A percentile compares a stretch with the other conserved stretches of the same genome.
Conservation (phyloP, 2,888 invertebrate genomes). For the Nowickia ferox region DNA sequence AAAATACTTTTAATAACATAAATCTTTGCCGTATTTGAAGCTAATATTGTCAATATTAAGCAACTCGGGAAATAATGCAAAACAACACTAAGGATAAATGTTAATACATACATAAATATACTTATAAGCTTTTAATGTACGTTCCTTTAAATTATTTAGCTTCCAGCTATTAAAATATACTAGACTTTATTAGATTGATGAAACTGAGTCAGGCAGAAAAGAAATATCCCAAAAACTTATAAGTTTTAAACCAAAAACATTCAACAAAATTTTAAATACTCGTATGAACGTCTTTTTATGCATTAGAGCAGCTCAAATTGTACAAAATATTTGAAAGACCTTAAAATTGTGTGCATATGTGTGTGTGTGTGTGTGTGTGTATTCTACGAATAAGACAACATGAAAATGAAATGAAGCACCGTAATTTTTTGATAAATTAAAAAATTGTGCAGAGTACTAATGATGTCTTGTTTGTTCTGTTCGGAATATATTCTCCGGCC, state of each 20-base stretch:
- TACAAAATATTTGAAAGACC: too few relatives aligned
- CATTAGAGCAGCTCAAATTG: too few relatives aligned
- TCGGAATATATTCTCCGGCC: too few relatives aligned
- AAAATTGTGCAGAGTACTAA: too few relatives aligned
- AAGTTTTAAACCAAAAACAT: constrained; percentile 1
- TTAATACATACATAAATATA: neutral
- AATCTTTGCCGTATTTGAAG: neutral
- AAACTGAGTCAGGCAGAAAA: constrained; percentile 46
- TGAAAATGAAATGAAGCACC: too few relatives aligned
- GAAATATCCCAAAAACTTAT: constrained; percentile 37
- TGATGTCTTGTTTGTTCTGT: too few relatives aligned
- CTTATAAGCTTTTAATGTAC: neutral
- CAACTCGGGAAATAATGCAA: neutral
- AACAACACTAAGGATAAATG: neutral
- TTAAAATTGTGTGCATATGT: too few relatives aligned
- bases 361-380: too few relatives aligned
- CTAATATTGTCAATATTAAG: too few relatives aligned
- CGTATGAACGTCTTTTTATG: too few relatives aligned
- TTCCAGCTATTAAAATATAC: constrained; percentile 12
- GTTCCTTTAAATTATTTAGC: constrained; percentile 26
- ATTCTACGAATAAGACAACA: too few relatives aligned
- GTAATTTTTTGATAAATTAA: too few relatives aligned
- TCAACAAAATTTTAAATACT: neutral
- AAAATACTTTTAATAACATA: neutral
- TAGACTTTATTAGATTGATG: constrained; percentile 38